Evolutionary conservation across 2,797 vertebrate species (phyloP).

Genomic region (Labeo calbasu): DNA sequence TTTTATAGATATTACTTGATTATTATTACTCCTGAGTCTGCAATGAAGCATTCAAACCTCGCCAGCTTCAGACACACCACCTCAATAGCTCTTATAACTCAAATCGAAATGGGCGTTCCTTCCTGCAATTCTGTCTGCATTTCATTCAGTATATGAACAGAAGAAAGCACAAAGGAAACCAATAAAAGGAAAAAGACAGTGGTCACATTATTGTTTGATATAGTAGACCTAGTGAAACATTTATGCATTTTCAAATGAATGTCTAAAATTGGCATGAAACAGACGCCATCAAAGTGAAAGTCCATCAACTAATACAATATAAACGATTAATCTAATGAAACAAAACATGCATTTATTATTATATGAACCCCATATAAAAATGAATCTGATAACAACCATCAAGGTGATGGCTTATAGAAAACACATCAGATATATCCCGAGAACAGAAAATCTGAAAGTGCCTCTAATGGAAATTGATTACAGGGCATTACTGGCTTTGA

Average conservation of each 20-base stretch:
- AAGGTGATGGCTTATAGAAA: not conserved
- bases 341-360: not conserved
- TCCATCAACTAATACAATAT: not conserved
- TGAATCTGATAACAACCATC: not conserved
- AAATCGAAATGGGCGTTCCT: not conserved
- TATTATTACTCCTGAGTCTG: not conserved
- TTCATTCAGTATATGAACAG: not conserved
- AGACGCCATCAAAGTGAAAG: not conserved
- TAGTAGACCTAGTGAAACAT: not conserved
- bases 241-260: not conserved
- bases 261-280: not conserved
- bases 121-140: not conserved
- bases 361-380: not conserved
- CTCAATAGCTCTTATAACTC: not conserved
- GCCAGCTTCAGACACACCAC: not conserved
- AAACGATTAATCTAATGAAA: not conserved
- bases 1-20: not conserved
- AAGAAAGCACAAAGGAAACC: not conserved
- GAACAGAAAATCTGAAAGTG: conserved; percentile 8
- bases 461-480: conserved; percentile 7
- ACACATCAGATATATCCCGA: not conserved
- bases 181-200: not conserved
- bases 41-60: not conserved
- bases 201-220: conserved; percentile 1
- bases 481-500: conserved; percentile 18